Percentiles rank a stretch among this genome's conserved stretches.
Conservation (phyloP, 1,140 invertebrate species). For the Aphelenchoides avenae region DNA sequence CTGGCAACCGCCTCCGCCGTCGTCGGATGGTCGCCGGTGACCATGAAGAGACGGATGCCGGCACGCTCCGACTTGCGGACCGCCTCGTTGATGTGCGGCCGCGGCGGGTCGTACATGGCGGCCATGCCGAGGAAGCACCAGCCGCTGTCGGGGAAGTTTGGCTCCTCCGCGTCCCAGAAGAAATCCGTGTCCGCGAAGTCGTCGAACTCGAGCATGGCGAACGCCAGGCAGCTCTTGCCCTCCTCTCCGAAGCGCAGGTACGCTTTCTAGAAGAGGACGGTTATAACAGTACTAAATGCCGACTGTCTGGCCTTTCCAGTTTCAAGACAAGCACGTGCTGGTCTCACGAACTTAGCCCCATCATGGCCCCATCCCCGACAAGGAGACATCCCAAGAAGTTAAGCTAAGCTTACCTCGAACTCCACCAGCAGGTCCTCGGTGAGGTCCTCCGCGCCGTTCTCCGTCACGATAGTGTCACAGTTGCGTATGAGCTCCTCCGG, state of each 20-base stretch:
- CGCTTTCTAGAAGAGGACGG: slow-evolving; percentile 27
- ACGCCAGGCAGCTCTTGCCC: slow-evolving; percentile 35
- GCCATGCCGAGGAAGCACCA: slow-evolving; percentile 47
- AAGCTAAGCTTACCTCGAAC: slow-evolving; percentile 36
- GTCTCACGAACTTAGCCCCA: no score
- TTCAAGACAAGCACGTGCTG: no score
- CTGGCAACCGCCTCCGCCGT: slow-evolving; percentile 37
- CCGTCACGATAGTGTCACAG: slow-evolving; percentile 22
- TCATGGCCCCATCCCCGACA: no score
- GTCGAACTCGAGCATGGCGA: slow-evolving; percentile 35
- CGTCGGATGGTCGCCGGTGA: slow-evolving; percentile 44
- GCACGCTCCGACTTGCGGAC: slow-evolving; percentile 20
- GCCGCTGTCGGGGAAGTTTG: slow-evolving; percentile 25
- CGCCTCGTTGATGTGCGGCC: slow-evolving; percentile 9
- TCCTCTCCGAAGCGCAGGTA: slow-evolving; percentile 26
- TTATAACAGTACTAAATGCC: no score
- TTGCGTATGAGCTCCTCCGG: slow-evolving; percentile 34
- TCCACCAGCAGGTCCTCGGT: slow-evolving; percentile 25
- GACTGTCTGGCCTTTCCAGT: no score
- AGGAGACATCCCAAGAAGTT: no score
- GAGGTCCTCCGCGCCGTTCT: slow-evolving; percentile 16
- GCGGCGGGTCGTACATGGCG: slow-evolving; percentile 26
- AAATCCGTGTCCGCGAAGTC: slow-evolving; percentile 35
- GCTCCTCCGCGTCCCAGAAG: slow-evolving; percentile 3
- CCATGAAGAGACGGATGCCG: slow-evolving; percentile 38